Conservation (phyloP, 2,888 invertebrate genomes). For the Corbicula japonica region DNA sequence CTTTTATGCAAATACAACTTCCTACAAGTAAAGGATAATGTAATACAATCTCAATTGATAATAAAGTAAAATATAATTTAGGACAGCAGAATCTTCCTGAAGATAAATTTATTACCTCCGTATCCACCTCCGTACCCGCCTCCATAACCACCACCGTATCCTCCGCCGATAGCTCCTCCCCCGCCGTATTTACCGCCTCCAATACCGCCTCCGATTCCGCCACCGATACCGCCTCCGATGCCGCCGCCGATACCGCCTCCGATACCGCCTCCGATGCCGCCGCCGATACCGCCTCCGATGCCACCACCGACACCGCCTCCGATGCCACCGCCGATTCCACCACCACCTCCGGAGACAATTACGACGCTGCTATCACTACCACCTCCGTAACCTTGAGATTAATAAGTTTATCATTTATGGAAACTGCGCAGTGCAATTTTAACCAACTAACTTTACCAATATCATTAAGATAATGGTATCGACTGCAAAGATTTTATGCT, state of each 20-base stretch:
- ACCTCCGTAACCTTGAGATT: background rate
- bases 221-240: slow-evolving; percentile 15
- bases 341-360: slow-evolving; percentile 8
- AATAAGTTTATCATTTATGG: no score
- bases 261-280: slow-evolving; percentile 12
- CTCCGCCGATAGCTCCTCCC: slow-evolving; percentile 3
- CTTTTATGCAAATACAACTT: no score
- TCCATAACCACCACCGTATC: slow-evolving; percentile 15
- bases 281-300: slow-evolving; percentile 17
- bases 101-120: slow-evolving; percentile 21
- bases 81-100: no score
- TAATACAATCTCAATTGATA: no score
- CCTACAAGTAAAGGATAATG: no score
- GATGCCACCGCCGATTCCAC: slow-evolving; percentile 9
- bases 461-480: slow-evolving; percentile 10
- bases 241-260: slow-evolving; percentile 3
- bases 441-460: background rate
- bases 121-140: slow-evolving; percentile 24
- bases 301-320: slow-evolving; percentile 22
- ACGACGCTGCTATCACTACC: background rate
- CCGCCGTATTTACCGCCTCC: background rate
- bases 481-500: no score
- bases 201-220: slow-evolving; percentile 7
- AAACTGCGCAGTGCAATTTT: no score
- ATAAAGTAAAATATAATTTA: no score